Conservation (phyloP, 2,888 invertebrate genomes). For the Megaustenia siamemsis region DNA sequence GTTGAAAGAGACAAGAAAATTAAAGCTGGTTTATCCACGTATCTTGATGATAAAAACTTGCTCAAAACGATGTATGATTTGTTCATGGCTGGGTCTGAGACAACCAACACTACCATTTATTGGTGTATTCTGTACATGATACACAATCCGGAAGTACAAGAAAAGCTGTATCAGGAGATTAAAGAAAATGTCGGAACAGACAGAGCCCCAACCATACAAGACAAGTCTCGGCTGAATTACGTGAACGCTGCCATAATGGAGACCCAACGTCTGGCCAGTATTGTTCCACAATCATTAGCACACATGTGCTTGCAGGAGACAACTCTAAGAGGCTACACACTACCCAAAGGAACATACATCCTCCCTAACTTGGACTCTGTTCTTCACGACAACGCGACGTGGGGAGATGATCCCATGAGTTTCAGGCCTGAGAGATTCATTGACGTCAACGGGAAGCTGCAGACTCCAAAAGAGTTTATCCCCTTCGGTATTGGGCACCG, state of each 20-base stretch:
- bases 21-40: background rate
- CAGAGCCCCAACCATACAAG: slow-evolving; percentile 59
- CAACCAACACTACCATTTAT: slow-evolving; percentile 90
- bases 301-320: slow-evolving; percentile 61
- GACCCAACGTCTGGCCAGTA: slow-evolving; percentile 63
- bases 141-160: slow-evolving; percentile 84
- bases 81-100: slow-evolving; percentile 81
- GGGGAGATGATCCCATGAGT: slow-evolving; percentile 21
- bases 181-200: slow-evolving; percentile 73
- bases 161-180: slow-evolving; percentile 51
- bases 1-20: slow-evolving; percentile 15
- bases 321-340: slow-evolving; percentile 63
- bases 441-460: slow-evolving; percentile 42
- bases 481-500: slow-evolving; percentile 12
- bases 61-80: background rate
- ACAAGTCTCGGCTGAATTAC: slow-evolving; percentile 61
- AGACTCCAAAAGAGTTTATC: slow-evolving; percentile 27
- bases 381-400: slow-evolving; percentile 57
- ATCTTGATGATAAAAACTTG: background rate
- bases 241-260: slow-evolving; percentile 72
- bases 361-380: slow-evolving; percentile 61
- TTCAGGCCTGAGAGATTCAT: slow-evolving; percentile 61
- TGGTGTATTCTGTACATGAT: slow-evolving; percentile 91
- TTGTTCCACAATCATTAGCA: slow-evolving; percentile 61
- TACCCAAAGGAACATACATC: slow-evolving; percentile 64